Evolutionary conservation across 2,113 vertebrate species (phyloP).

Genomic region (Grantiella picta): DNA sequence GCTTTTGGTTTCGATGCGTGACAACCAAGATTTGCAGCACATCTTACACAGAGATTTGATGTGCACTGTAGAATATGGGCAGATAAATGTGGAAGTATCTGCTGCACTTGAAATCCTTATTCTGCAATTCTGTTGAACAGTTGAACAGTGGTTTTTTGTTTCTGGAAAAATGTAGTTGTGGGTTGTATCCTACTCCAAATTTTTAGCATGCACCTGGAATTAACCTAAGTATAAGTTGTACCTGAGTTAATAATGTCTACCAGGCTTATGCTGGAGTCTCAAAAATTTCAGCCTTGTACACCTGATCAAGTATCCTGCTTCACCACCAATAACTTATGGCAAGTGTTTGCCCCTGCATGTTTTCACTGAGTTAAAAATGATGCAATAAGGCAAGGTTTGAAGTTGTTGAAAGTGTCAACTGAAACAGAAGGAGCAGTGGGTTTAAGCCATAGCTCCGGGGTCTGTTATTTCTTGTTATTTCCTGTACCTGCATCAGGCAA

Average conservation of each 20-base stretch:
- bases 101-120: background rate
- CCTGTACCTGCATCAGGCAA: background rate
- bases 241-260: background rate
- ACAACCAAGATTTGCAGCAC: background rate
- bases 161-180: background rate
- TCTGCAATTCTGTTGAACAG: background rate
- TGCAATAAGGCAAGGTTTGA: background rate
- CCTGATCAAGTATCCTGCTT: background rate
- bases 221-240: background rate
- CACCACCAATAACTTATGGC: background rate
- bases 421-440: background rate
- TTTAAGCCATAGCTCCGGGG: background rate
- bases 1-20: background rate
- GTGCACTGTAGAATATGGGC: background rate
- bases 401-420: background rate
- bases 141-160: background rate
- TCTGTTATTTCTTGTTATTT: background rate
- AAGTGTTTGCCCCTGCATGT: background rate
- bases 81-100: background rate
- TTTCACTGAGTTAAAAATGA: background rate
- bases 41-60: background rate
- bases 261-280: background rate
- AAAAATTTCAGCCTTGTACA: background rate
- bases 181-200: background rate
- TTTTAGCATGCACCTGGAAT: background rate